Base-by-base conservation (phyloP, 1,140 invertebrate species). In the Anastrepha ludens region DNA sequence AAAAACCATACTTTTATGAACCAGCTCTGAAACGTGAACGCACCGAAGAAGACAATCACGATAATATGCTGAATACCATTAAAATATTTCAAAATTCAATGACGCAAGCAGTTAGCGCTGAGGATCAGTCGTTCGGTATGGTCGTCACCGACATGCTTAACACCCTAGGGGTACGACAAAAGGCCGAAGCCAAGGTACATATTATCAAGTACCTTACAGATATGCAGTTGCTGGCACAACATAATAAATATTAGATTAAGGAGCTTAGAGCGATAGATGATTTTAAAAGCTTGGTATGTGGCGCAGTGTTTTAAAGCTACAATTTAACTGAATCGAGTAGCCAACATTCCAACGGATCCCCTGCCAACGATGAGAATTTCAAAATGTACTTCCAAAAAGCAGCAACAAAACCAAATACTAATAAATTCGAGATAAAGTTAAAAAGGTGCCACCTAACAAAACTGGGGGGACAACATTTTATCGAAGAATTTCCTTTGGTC, bases 181-280 rank as follows among this genome's bases (percentile, higher is more conserved):
- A 92, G 86, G 91, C 91, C 55, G 91, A 92, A 86, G 91, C 91
- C 7, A 92, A 92, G 87, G 91, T 92, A 67, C 91, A 92, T 88
- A 92, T 92, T 47, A 92, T 92, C n/a, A 92, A 92, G 90, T 92
- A 92, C 90, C 91, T 92, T 87, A 92, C 91, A 81, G 91, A 92
- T 88, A 92, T 92, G 91, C 91, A 92, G 88, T 87, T 92, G 88
- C 87, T 92, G 89, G 91, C 91, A 64, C 91, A 92, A 89, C 91
- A 92, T 86, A 92, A 92, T 89, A 92, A 92, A 88, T 92, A 92
- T 89, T 92, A 81, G 20, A 47, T 17, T 55, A 81, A n/a, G 67
- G 17, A 41, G 47, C 8, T 55, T 55, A 11, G 50, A 55, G 74
- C n/a, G 17, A 55, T 20, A 11, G 8, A 55, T 44, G 41, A 74